Evolutionary conservation across 2,888 invertebrate genomes (phyloP).

Genomic region (Drosophila flavopinicola): DNA sequence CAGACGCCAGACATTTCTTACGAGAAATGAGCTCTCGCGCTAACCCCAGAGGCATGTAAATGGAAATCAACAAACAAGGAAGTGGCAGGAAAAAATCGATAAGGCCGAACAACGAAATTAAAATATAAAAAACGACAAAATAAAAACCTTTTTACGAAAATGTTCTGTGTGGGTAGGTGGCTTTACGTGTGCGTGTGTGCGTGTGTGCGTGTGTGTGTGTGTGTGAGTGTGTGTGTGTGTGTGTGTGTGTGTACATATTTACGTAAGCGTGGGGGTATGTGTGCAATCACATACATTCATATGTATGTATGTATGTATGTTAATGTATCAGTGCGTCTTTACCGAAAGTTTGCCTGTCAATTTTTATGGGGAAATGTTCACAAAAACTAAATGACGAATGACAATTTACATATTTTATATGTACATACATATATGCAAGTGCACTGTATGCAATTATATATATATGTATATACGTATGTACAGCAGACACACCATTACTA

Average conservation of each 20-base stretch:
- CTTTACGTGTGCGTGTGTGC: conserved; percentile 14
- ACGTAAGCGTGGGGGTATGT: background rate
- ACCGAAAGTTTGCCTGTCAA: conserved; percentile 2
- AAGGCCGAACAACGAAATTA: conserved; percentile 64
- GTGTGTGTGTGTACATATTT: background rate
- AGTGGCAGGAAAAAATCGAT: conserved; percentile 67
- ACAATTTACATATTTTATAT: conserved; percentile 1
- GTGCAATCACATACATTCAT: background rate
- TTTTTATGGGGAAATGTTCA: conserved; percentile 6
- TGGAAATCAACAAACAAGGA: conserved; percentile 49
- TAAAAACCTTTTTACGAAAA: conserved; percentile 39
- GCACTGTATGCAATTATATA: background rate
- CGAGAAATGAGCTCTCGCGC: conserved; percentile 32
- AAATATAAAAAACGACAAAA: conserved; percentile 64
- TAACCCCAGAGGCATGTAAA: conserved; percentile 30
- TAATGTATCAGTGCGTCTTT: conserved; percentile 4
- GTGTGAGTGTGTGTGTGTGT: background rate
- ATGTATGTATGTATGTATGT: background rate
- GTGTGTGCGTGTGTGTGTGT: background rate
- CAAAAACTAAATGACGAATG: background rate
- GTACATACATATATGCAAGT: background rate
- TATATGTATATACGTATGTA: conserved; percentile 5
- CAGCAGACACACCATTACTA: background rate
- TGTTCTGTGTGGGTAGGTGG: conserved; percentile 16
- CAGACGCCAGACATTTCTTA: conserved; percentile 31